Percentiles rank a stretch among this genome's conserved stretches.
phyloP scores from a whole-genome alignment of 1,140 invertebrate genomes.

The Calycopis cecrops region DNA sequence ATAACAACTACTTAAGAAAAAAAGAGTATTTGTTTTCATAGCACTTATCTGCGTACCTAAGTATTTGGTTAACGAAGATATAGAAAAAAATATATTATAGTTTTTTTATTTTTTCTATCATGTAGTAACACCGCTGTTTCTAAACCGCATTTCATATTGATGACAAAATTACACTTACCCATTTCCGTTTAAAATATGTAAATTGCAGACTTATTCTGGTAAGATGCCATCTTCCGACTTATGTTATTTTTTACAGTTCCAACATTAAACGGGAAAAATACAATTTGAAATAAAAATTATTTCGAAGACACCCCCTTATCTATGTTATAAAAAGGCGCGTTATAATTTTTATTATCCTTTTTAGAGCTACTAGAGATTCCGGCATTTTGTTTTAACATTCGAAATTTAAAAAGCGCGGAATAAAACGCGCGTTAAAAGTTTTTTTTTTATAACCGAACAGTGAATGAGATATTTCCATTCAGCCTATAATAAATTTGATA shows the following conservation, averaged over 20 bases:
- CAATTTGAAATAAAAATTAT: conserved; percentile 62
- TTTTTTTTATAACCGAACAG: conserved; percentile 43
- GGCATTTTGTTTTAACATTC: conserved; percentile 57
- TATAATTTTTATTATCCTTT: conserved; percentile 62
- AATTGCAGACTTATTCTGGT: no score
- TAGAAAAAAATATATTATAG: no score
- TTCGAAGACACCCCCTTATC: conserved; percentile 54
- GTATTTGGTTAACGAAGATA: no score
- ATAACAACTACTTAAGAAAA: no score
- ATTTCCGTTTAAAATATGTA: no score
- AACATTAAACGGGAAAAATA: conserved; percentile 6
- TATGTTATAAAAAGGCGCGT: conserved; percentile 37
- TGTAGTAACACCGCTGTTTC: no score
- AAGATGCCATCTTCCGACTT: conserved; percentile 16
- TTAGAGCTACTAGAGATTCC: conserved; percentile 37
- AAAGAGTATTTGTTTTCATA: no score
- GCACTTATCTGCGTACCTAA: no score
- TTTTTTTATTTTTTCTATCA: no score
- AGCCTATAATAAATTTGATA: conserved; percentile 34
- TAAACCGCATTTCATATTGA: no score
- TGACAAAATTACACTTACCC: no score
- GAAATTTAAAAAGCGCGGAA: conserved; percentile 53
- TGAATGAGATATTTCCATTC: conserved; percentile 25
- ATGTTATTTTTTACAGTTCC: conserved; percentile 30
- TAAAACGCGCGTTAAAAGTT: conserved; percentile 50